Percentiles rank a stretch among this genome's conserved stretches.
Evolutionary conservation across 2,888 invertebrate genomes (phyloP).

Genomic region (Maniola hyperantus): DNA sequence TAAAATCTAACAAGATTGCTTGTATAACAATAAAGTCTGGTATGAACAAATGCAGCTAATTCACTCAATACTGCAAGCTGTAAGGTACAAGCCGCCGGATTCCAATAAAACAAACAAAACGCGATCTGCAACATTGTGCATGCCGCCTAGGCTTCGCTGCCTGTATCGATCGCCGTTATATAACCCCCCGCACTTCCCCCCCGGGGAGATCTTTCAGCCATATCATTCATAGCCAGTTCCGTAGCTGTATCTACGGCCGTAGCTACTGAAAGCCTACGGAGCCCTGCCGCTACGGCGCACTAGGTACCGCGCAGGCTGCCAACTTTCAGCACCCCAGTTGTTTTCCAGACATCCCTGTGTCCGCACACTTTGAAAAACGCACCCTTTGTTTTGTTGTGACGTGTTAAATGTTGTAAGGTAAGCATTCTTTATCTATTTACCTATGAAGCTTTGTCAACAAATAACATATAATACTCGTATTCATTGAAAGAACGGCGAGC

Average conservation of each 20-base stretch:
- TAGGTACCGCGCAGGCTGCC: conserved; percentile 48
- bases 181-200: conserved; percentile 57
- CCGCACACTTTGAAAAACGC: conserved; percentile 47
- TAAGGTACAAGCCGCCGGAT: conserved; percentile 37
- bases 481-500: conserved; percentile 6
- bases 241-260: conserved; percentile 48
- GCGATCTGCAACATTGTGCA: conserved; percentile 46
- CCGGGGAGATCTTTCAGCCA: conserved; percentile 53
- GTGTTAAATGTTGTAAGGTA: conserved; percentile 74
- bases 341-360: conserved; percentile 51
- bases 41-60: conserved; percentile 31
- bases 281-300: conserved; percentile 31
- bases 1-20: no score
- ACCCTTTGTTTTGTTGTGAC: conserved; percentile 59
- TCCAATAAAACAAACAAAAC: conserved; percentile 44
- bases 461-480: not conserved
- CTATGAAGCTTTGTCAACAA: not conserved
- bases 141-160: conserved; percentile 56
- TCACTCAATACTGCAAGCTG: conserved; percentile 35
- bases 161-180: conserved; percentile 74
- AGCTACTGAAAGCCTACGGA: conserved; percentile 46
- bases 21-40: no score
- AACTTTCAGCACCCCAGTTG: conserved; percentile 59
- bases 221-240: conserved; percentile 54
- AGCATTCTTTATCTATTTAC: conserved; percentile 41